These are phyloP conservation scores for Chascanopsetta lugubris DNA, from an alignment of 2,113 vertebrate species.

Conservation along the genomic window DNA sequence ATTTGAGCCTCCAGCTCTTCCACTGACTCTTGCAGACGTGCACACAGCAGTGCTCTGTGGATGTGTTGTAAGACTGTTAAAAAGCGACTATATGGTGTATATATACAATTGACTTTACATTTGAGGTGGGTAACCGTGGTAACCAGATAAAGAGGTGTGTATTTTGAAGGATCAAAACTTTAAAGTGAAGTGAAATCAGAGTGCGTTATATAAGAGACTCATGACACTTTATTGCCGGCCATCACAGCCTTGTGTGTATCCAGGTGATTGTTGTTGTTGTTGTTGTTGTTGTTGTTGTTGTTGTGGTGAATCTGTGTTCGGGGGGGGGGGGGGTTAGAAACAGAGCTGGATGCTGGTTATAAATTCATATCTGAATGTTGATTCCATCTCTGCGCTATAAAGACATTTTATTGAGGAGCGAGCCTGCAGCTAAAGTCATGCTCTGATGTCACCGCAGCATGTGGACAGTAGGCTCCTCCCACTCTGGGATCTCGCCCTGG, in stretches of 20 bases:
- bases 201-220: background rate
- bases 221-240: conserved; percentile 10
- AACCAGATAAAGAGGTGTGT: background rate
- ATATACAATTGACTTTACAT: too few species aligned
- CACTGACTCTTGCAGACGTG: too few species aligned
- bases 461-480: conserved; percentile 19
- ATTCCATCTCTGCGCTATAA: conserved; percentile 31
- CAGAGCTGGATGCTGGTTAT: background rate
- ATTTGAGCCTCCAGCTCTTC: too few species aligned
- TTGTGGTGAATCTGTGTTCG: background rate
- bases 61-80: too few species aligned
- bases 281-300: background rate
- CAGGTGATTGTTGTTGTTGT: background rate
- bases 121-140: too few species aligned
- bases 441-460: conserved; percentile 45
- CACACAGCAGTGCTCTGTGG: too few species aligned
- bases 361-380: conserved; percentile 19
- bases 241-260: background rate
- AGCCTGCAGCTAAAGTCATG: conserved; percentile 2
- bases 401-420: conserved; percentile 32
- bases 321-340: conserved; percentile 8
- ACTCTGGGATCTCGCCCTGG: conserved; percentile 34
- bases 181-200: background rate
- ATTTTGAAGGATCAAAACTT: background rate
- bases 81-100: too few species aligned